phyloP scores from a whole-genome alignment of 2,113 vertebrate species.

The Paramisgurnus dabryanus region DNA sequence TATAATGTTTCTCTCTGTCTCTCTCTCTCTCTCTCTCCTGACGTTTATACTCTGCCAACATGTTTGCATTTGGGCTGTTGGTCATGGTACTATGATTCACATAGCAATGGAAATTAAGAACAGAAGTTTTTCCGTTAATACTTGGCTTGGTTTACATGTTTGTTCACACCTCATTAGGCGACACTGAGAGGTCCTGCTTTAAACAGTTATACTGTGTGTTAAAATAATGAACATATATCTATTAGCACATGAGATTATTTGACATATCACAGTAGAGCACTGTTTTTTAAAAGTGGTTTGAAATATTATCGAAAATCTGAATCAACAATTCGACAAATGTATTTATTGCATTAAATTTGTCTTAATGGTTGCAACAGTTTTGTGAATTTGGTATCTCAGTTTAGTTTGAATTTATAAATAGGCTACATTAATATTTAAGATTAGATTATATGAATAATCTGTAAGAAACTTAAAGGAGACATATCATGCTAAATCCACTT shows the following conservation, averaged over 20 bases:
- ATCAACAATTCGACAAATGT: not conserved
- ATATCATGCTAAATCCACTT: too few relatives aligned
- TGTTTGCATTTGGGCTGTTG: conserved; percentile 52
- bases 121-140: conserved; percentile 47
- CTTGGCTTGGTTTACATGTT: conserved; percentile 61
- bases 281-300: not conserved
- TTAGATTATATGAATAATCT: too few relatives aligned
- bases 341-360: not conserved
- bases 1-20: conserved; percentile 35
- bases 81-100: conserved; percentile 41
- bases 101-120: not conserved
- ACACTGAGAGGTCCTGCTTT: conserved; percentile 34
- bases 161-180: conserved; percentile 58
- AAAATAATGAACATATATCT: conserved; percentile 16
- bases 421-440: too few relatives aligned
- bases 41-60: conserved; percentile 43
- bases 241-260: not conserved
- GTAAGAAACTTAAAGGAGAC: too few relatives aligned
- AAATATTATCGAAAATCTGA: too few relatives aligned
- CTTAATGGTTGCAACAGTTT: too few relatives aligned
- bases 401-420: not conserved
- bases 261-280: not conserved
- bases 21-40: not conserved
- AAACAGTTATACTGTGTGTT: not conserved
- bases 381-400: not conserved